Conservation (phyloP, 2,797 vertebrate genomes). For the Prionace glauca region DNA sequence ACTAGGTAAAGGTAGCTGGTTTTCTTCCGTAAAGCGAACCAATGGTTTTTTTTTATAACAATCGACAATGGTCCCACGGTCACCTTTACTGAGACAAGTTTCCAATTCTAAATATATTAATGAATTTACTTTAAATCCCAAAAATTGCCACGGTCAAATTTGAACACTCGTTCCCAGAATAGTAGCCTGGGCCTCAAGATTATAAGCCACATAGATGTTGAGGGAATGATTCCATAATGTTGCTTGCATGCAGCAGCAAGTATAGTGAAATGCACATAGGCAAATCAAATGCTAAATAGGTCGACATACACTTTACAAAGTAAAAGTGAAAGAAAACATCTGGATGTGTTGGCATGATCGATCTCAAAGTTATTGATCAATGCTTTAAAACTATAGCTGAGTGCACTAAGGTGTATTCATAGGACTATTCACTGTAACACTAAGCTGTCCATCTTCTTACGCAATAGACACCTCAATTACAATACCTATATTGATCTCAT, state of each 20-base stretch:
- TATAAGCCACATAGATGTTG: neutral
- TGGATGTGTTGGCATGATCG: neutral
- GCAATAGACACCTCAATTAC: neutral
- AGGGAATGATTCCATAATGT: neutral
- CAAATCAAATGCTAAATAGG: neutral
- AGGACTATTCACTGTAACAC: neutral
- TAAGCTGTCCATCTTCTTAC: neutral
- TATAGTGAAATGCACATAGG: neutral
- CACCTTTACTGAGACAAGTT: neutral
- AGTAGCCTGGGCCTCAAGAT: no score
- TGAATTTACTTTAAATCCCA: neutral
- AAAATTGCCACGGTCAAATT: no score
- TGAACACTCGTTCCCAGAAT: no score
- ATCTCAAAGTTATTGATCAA: neutral
- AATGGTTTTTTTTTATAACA: neutral
- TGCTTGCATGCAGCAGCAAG: neutral
- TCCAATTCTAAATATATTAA: neutral
- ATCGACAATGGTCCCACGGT: neutral
- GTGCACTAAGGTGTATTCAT: neutral
- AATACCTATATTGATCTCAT: neutral
- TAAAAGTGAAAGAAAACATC: neutral
- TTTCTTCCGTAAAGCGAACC: neutral
- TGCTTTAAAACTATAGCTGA: neutral
- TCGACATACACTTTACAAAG: neutral
- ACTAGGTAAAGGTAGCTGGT: neutral